Evolutionary conservation across 35 echinoderm and acorn worm species (phyloP), one percentile per base, ranked within the genome.

Genomic region (Acanthaster planci): DNA sequence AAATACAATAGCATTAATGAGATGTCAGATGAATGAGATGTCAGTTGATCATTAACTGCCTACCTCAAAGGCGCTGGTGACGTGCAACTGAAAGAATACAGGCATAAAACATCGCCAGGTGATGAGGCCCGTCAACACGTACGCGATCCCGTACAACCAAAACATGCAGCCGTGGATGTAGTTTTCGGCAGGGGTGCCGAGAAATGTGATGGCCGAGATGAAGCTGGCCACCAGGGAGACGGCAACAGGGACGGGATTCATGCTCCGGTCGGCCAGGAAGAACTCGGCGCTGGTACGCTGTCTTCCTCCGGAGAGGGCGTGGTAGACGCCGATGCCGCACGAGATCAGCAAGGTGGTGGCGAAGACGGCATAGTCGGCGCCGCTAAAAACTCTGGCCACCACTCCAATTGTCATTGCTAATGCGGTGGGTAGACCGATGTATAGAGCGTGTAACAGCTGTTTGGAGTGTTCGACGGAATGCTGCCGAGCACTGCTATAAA

Each of bases 81-180:
- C 50, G 31, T 78, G 68, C 40, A 89, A 39, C 37, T 67, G 39
- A 42, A 88, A 91, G 55, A 91, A 95, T 12, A 95, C 79, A 38
- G 88, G 93, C 12, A 95, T 87, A 23, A 91, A 95, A 54, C 68
- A 55, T 4, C 51, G 39, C 17, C 64, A 85, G 32, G 84, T 75
- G 21, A 52, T 5, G 1, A 85, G 16, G 1, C 89, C 90, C 38
- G 77, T 76, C 6, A 97, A 16, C 21, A 81, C 67, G 55, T 92
- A 92, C 17, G 85, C 55, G n/a, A 89, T 51, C 0, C 86, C 86
- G 60, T 88, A 97, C 5, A 89, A 15, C 89, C 89, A 92, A 79
- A 89, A 97, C 93, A 92, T 97, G 34, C 56, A 64, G n/a, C 93
- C 93, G 60, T 88, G 57, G 56, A 97, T 64, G 59, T 97, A 97